A percentile compares a stretch with the other conserved stretches of the same genome.
These are phyloP conservation scores for Corydoras sp. DNA, from an alignment of 2,113 vertebrate species.

Conservation along the genomic window DNA sequence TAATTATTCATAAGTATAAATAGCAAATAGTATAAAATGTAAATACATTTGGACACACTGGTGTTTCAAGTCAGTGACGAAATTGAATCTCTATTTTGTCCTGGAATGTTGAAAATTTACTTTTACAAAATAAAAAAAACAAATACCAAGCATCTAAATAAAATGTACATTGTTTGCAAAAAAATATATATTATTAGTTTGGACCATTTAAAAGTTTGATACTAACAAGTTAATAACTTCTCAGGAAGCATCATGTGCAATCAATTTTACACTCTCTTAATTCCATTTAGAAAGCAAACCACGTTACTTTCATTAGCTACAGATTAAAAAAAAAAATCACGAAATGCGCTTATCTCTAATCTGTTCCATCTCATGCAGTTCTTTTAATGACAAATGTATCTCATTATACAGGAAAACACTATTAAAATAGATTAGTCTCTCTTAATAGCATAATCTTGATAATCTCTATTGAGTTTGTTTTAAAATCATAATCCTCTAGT, in stretches of 20 bases:
- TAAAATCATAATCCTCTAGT: slow-evolving; percentile 63
- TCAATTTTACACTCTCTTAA: neutral
- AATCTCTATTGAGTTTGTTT: slow-evolving; percentile 62
- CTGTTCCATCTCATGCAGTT: slow-evolving; percentile 48
- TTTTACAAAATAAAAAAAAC: too few species aligned
- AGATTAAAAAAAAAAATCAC: neutral
- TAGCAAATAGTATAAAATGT: too few species aligned
- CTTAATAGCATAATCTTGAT: slow-evolving; percentile 66
- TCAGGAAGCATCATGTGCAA: neutral
- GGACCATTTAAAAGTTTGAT: too few species aligned
- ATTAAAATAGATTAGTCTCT: slow-evolving; percentile 57
- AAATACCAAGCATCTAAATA: too few species aligned
- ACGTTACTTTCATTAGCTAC: neutral
- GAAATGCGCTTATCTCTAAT: slow-evolving; percentile 44
- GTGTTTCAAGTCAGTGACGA: too few species aligned
- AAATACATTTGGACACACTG: too few species aligned
- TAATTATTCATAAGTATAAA: too few species aligned
- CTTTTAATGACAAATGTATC: slow-evolving; percentile 56
- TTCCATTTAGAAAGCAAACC: neutral
- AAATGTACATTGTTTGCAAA: too few species aligned
- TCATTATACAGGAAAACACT: slow-evolving; percentile 56
- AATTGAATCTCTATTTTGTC: too few species aligned
- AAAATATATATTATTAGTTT: too few species aligned
- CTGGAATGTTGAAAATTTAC: too few species aligned
- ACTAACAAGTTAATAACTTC: too few species aligned